phyloP scores from a whole-genome alignment of 2,888 invertebrate genomes.

The Notodonta dromedarius region DNA sequence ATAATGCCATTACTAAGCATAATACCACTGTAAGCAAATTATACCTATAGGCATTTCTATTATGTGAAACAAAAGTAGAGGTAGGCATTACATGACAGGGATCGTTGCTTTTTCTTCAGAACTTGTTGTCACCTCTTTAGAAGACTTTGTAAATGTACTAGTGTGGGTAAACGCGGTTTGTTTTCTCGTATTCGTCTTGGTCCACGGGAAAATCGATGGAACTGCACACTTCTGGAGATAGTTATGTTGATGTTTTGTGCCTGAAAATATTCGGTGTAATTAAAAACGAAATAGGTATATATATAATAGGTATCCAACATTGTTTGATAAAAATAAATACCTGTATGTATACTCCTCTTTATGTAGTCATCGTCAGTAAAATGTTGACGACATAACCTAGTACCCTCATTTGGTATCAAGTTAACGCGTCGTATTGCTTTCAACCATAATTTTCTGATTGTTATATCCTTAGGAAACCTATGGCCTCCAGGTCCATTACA shows the following conservation, averaged over 20 bases:
- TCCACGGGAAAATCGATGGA: slow-evolving; percentile 22
- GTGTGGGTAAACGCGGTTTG: too few relatives aligned
- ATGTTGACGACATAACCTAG: slow-evolving; percentile 32
- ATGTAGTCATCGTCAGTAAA: slow-evolving; percentile 23
- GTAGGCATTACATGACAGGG: slow-evolving; percentile 3
- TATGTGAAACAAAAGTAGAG: too few relatives aligned
- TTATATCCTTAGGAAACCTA: slow-evolving; percentile 29
- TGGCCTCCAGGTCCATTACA: slow-evolving; percentile 18
- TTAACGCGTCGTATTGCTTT: slow-evolving; percentile 23
- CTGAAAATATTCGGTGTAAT: slow-evolving; percentile 12
- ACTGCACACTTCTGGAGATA: slow-evolving; percentile 30
- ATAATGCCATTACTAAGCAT: too few relatives aligned
- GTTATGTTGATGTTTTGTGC: slow-evolving; percentile 21
- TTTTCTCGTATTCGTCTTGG: not conserved
- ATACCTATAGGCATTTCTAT: too few relatives aligned
- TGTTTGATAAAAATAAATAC: slow-evolving; percentile 15
- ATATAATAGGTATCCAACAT: not conserved
- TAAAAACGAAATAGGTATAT: not conserved
- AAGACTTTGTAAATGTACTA: not conserved
- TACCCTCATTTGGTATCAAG: slow-evolving; percentile 24
- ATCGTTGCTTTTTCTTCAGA: not conserved
- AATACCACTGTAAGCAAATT: too few relatives aligned
- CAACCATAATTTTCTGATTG: slow-evolving; percentile 18
- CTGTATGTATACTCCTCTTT: slow-evolving; percentile 16
- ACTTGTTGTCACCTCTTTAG: not conserved